These are phyloP conservation scores for Scolopax bukidnonensis DNA, from an alignment of 2,797 vertebrate genomes.

Conservation along the genomic window DNA sequence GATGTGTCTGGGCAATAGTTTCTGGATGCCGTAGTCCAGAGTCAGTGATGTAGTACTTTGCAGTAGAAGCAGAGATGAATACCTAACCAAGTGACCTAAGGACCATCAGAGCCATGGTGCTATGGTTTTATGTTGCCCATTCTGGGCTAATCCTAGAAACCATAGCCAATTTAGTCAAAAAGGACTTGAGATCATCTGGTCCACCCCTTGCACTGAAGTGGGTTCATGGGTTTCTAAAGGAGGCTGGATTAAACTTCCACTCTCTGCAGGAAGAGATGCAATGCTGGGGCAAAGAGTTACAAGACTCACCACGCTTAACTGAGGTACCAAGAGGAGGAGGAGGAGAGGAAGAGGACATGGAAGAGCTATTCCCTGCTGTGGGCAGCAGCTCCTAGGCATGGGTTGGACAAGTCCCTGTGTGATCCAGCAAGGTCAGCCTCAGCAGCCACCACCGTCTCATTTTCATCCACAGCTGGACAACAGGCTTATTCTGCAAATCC, in stretches of 20 bases:
- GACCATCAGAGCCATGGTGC: neutral
- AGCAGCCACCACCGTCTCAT: neutral
- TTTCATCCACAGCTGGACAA: neutral
- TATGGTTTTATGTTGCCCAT: neutral
- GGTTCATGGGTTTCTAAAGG: neutral
- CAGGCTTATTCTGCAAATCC: neutral
- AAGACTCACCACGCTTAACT: neutral
- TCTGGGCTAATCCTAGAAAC: neutral
- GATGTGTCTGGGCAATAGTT: neutral
- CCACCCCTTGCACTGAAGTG: neutral
- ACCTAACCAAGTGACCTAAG: neutral
- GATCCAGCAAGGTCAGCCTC: neutral
- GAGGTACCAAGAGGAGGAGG: neutral
- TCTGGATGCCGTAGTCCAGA: neutral
- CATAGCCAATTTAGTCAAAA: neutral
- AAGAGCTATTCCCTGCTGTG: neutral
- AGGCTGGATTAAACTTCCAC: neutral
- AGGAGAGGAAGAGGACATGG: neutral
- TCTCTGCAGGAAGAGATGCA: neutral
- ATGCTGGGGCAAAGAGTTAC: rapidly evolving
- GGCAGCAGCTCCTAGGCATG: neutral
- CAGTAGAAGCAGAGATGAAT: neutral
- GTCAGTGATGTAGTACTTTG: neutral
- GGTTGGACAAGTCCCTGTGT: rapidly evolving
- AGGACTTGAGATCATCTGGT: neutral